Evolutionary conservation across 2,888 invertebrate species (phyloP).

Genomic region (Drosophila prostipennis): DNA sequence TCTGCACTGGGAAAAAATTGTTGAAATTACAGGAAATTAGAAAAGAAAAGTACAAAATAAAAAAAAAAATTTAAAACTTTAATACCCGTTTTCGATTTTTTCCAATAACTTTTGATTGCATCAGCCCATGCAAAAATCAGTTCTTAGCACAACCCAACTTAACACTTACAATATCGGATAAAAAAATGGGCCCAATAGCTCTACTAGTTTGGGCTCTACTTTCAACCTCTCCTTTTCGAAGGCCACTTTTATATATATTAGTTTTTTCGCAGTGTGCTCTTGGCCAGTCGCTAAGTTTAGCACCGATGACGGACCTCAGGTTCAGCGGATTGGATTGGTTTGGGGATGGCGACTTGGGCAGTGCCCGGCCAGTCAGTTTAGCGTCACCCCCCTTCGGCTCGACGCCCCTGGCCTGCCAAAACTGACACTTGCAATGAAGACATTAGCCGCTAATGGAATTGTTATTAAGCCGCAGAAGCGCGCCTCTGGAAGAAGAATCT

Average conservation of each 20-base stretch:
- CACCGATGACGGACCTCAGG: slow-evolving; percentile 35
- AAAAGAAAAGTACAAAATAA: neutral
- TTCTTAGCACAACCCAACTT: too few species aligned
- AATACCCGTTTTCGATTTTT: too few species aligned
- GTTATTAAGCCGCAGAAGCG: slow-evolving; percentile 82
- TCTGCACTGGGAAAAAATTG: slow-evolving; percentile 17
- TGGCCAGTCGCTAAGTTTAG: slow-evolving; percentile 7
- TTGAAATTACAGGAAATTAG: neutral
- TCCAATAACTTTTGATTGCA: too few species aligned
- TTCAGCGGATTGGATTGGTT: slow-evolving; percentile 28
- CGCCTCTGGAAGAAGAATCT: slow-evolving; percentile 20
- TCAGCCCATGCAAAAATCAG: too few species aligned
- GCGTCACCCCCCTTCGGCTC: slow-evolving; percentile 53
- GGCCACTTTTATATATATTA: too few species aligned
- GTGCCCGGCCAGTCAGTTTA: slow-evolving; percentile 69
- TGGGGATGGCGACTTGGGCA: slow-evolving; percentile 43
- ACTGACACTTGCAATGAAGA: slow-evolving; percentile 84
- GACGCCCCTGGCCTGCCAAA: slow-evolving; percentile 44
- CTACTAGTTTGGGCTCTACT: too few species aligned
- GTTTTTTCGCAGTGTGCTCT: slow-evolving; percentile 6
- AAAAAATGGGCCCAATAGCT: too few species aligned
- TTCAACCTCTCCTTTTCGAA: too few species aligned
- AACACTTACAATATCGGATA: too few species aligned
- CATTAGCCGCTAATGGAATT: slow-evolving; percentile 84
- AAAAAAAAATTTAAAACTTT: too few species aligned